phyloP scores from a whole-genome alignment of 2,888 invertebrate genomes.

The Tuberolachnus salignus region DNA sequence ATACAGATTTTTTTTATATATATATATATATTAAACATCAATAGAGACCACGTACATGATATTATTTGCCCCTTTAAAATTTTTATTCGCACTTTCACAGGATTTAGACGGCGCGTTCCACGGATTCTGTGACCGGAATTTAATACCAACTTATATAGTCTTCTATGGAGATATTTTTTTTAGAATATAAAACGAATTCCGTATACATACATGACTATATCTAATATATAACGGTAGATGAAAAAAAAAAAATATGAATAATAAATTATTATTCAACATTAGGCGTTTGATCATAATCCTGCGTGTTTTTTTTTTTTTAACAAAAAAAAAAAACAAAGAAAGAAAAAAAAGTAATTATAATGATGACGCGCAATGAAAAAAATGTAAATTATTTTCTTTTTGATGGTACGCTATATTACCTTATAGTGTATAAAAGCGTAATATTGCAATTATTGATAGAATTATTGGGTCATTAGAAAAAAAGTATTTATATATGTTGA shows the following conservation, averaged over 20 bases:
- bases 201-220: neutral
- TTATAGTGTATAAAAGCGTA: too few relatives aligned
- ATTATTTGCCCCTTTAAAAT: constrained; percentile 30
- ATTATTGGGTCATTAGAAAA: neutral
- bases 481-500: too few relatives aligned
- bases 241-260: neutral
- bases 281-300: neutral
- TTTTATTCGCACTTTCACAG: constrained; percentile 21
- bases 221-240: too few relatives aligned
- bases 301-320: neutral
- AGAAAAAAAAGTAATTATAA: neutral
- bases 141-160: constrained; percentile 10
- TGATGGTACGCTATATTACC: neutral
- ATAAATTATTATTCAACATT: constrained; percentile 35
- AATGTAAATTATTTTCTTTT: neutral
- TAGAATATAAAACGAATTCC: constrained; percentile 27
- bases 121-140: constrained; percentile 18
- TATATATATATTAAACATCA: too few relatives aligned
- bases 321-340: neutral
- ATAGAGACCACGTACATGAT: neutral
- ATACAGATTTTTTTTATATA: neutral
- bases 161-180: constrained; percentile 5
- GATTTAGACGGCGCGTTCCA: neutral
- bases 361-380: too few relatives aligned
- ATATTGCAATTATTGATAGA: neutral